Base-by-base conservation (phyloP, 2,797 vertebrate species). In the Danio kyathit region DNA sequence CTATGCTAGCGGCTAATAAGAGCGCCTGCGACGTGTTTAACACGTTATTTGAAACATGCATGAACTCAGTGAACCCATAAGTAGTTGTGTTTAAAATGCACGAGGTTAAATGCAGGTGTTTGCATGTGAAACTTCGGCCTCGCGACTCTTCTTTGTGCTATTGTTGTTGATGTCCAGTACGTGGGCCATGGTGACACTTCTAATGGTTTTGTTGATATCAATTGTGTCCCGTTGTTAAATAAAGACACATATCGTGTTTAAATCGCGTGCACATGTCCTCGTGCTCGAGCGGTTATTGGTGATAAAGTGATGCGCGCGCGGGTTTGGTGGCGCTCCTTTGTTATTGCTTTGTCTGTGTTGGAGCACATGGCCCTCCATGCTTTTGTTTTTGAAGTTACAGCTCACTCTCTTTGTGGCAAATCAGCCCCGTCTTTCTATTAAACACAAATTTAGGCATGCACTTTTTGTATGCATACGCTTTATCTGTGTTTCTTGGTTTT, bases 281-380 rank as follows among this genome's bases (percentile, higher is more conserved):
- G 56, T 29, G 5, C 49, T 72, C n/a, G 3, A 59, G 10, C 19
- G 2, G 13, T 57, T 56, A 11, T 57, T 40, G 59, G 59, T 13
- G 16, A 19, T n/a, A 49, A 83, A 38, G 4, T 9, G n/a, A 29
- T 17, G 52, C 75, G 52, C 9, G 46, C 46, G 57, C 29, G 29
- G 38, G 54, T 79, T 77, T 65, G 80, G 21, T 65, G 64, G 60
- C 76, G 79, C 73, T 91, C 93, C 95, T 96, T 97, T 98, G 97
- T 98, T 97, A 94, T 97, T 96, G 96, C 96, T 98, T 97, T 98
- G 97, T 98, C 96, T 97, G 89, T 88, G 90, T 88, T 88, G 87
- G 97, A 97, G 96, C 97, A 98, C 97, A 96, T 98, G 97, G 97
- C 95, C 93, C 89, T 91, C 90, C 91, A 88, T 92, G 93, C 92